Base-by-base conservation (phyloP, 2,888 invertebrate genomes). In the Piscicola geometra region DNA sequence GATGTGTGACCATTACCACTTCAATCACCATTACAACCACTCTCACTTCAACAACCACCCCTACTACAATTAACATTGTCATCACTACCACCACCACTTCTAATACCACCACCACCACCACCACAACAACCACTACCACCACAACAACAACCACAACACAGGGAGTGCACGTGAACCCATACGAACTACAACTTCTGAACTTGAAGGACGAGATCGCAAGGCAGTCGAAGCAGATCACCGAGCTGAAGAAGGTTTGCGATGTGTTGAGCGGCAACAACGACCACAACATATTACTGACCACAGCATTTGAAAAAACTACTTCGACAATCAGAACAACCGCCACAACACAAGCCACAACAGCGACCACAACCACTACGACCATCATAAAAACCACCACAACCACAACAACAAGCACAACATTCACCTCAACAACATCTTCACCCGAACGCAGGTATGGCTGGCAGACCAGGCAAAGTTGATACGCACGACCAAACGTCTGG, bases 391-490 rank as follows among this genome's bases (percentile, higher is more conserved):
- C n/a, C n/a, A n/a, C n/a, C n/a, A n/a, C n/a, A n/a, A n/a, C n/a
- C n/a, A n/a, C n/a, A n/a, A n/a, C n/a, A n/a, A n/a, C n/a, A n/a
- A n/a, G n/a, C n/a, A n/a, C n/a, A n/a, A n/a, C n/a, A n/a, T n/a
- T 47, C 50, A 15, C 21, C 9, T 15, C 12, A 47, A 15, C 50
- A 47, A 15, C 21, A 47, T 47, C 50, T 15, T 47, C 12, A 47
- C 50, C 50, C 12, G 12, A 9, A 47, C 21, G 50, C 21, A 67
- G 67, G 36, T 36, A 0, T 73, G 73, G 73, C 36, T 73, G 73
- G 73, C 73, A 64, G 73, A 73, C 64, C 73, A 73, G 73, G 73
- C 73, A 1, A 52, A 73, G n/a, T 32, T 64, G 36, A 73, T 73
- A 9, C 18, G 60, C 18, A 73, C 32, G 64, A 25, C 56, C 33